phyloP scores from a whole-genome alignment of 1,140 invertebrate species.

The Ceratina japonica region DNA sequence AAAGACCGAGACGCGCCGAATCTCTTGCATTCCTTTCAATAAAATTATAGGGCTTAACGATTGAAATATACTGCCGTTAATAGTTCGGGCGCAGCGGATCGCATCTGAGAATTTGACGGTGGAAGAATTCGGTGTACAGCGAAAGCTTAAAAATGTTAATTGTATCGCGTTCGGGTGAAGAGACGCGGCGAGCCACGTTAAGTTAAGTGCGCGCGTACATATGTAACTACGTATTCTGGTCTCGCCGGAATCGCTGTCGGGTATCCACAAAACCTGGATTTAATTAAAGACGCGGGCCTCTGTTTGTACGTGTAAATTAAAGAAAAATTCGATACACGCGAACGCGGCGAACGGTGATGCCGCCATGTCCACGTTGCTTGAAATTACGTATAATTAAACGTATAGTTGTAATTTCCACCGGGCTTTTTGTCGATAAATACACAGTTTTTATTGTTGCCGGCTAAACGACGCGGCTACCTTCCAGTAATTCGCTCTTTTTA shows the following conservation, averaged over 20 bases:
- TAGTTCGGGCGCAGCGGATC: too few relatives aligned
- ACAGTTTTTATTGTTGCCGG: too few relatives aligned
- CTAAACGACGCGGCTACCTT: too few relatives aligned
- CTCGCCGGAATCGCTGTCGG: neutral
- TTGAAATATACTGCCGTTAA: too few relatives aligned
- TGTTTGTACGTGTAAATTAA: neutral
- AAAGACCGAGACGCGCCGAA: too few relatives aligned
- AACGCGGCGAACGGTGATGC: neutral
- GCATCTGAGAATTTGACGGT: too few relatives aligned
- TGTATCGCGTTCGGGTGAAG: neutral
- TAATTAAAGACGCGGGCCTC: neutral
- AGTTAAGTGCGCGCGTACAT: too few relatives aligned
- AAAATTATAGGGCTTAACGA: too few relatives aligned
- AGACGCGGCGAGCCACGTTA: neutral
- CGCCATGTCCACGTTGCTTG: neutral
- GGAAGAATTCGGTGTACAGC: neutral
- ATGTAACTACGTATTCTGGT: neutral
- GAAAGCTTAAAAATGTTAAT: conserved; percentile 6
- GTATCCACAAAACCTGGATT: neutral
- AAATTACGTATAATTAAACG: neutral
- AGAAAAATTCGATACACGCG: neutral
- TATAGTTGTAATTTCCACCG: neutral
- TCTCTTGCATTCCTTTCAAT: too few relatives aligned
- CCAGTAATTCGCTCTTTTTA: too few relatives aligned
- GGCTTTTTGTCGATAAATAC: too few relatives aligned